phyloP scores from a whole-genome alignment of 2,888 invertebrate species.

The Tanypteryx hageni region DNA sequence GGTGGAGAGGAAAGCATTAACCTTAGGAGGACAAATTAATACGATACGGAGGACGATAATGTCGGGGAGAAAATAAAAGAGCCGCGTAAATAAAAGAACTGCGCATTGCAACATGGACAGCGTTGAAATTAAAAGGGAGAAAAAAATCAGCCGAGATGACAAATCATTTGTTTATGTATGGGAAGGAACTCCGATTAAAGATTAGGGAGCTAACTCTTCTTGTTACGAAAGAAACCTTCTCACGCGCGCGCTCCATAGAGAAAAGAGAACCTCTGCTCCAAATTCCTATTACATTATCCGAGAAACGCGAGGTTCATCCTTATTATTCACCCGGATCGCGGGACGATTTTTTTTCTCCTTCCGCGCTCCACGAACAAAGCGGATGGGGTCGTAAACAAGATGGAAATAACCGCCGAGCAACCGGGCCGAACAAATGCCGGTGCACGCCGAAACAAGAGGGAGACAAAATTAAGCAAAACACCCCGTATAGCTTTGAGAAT shows the following conservation, averaged over 20 bases:
- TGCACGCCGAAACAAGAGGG: background rate
- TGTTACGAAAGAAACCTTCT: too few species aligned
- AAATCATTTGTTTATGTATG: too few species aligned
- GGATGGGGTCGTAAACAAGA: slow-evolving; percentile 9
- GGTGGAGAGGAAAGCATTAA: background rate
- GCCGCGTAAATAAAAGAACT: too few species aligned
- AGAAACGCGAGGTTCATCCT: too few species aligned
- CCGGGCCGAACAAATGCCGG: background rate
- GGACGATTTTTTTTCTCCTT: background rate
- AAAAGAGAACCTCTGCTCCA: too few species aligned
- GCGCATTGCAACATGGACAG: too few species aligned
- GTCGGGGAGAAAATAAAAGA: background rate
- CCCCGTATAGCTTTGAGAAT: background rate
- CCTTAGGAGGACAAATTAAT: background rate
- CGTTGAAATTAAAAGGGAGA: background rate
- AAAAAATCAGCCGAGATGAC: background rate
- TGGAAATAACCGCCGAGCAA: slow-evolving; percentile 1
- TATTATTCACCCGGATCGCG: background rate
- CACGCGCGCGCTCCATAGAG: too few species aligned
- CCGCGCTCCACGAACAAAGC: background rate
- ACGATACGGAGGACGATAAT: background rate
- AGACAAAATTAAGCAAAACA: background rate
- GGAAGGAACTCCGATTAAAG: too few species aligned
- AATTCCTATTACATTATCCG: too few species aligned
- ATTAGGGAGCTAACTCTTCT: too few species aligned